Percentiles rank a stretch among this genome's conserved stretches.
phyloP scores from a whole-genome alignment of 2,113 vertebrate genomes.

The Rafetus swinhoei region DNA sequence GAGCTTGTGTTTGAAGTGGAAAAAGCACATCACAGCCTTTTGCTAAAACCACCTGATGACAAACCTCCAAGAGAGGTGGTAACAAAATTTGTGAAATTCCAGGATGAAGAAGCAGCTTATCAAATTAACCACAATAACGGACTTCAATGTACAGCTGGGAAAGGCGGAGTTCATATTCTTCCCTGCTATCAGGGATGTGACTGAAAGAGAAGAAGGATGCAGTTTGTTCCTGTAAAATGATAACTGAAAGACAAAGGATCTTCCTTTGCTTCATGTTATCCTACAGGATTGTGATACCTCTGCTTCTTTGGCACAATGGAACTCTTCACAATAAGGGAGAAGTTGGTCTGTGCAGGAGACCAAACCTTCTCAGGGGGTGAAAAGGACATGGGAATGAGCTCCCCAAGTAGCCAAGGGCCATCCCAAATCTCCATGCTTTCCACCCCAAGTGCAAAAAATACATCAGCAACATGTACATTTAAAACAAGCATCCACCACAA shows the following conservation, averaged over 20 bases:
- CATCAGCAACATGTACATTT: neutral
- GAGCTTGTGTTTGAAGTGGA: neutral
- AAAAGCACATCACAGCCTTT: neutral
- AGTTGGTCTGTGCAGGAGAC: neutral
- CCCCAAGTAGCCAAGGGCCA: neutral
- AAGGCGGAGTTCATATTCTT: neutral
- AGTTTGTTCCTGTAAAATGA: neutral
- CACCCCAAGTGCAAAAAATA: neutral
- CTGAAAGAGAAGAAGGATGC: neutral
- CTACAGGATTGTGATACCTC: neutral
- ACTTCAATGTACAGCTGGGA: neutral
- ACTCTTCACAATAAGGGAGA: no score
- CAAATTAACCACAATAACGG: neutral
- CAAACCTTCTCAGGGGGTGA: neutral
- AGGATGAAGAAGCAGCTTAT: neutral
- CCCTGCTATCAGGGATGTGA: neutral
- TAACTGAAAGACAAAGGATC: conserved; percentile 32
- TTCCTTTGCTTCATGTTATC: no score
- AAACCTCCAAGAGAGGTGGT: neutral
- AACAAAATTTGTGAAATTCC: neutral
- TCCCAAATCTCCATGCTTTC: neutral
- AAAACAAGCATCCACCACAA: neutral
- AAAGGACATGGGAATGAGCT: neutral
- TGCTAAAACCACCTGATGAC: conserved; percentile 9
- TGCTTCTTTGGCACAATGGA: neutral